phyloP scores from a whole-genome alignment of 2,113 vertebrate species.

The Gorsachius goisagi region DNA sequence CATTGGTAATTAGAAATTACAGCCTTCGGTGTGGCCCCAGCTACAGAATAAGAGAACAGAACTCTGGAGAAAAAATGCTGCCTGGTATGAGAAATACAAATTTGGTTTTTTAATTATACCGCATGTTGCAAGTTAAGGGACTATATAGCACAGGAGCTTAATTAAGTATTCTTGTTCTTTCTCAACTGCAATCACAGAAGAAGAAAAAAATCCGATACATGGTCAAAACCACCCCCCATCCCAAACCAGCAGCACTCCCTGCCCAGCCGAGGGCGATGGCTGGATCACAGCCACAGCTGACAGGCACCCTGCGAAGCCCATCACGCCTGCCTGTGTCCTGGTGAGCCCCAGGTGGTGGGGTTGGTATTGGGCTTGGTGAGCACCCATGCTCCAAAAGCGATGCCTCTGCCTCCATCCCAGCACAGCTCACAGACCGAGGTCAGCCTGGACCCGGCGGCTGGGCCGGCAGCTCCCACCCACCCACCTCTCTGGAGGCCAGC shows the following conservation, averaged over 20 bases:
- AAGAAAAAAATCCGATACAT: neutral
- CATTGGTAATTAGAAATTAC: conserved; percentile 16
- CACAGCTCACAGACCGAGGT: neutral
- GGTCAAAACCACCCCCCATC: neutral
- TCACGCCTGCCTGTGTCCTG: fast-evolving
- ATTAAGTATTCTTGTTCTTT: neutral
- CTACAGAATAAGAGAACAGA: neutral
- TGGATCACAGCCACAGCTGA: too few species aligned
- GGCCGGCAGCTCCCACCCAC: neutral
- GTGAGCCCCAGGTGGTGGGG: fast-evolving
- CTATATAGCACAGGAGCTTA: neutral
- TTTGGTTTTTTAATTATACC: neutral
- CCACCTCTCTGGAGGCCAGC: too few species aligned
- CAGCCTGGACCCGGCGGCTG: fast-evolving
- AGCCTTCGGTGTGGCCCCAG: neutral
- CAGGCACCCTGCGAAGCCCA: too few species aligned
- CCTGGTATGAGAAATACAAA: neutral
- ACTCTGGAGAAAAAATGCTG: neutral
- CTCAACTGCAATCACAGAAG: neutral
- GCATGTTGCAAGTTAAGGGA: neutral
- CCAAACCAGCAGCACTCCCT: neutral
- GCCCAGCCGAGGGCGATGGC: neutral
- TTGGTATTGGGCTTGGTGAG: fast-evolving
- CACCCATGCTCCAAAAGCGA: fast-evolving
- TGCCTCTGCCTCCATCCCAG: neutral